phyloP scores from a whole-genome alignment of 1,140 invertebrate species.

The Zaprionus lachaisei region DNA sequence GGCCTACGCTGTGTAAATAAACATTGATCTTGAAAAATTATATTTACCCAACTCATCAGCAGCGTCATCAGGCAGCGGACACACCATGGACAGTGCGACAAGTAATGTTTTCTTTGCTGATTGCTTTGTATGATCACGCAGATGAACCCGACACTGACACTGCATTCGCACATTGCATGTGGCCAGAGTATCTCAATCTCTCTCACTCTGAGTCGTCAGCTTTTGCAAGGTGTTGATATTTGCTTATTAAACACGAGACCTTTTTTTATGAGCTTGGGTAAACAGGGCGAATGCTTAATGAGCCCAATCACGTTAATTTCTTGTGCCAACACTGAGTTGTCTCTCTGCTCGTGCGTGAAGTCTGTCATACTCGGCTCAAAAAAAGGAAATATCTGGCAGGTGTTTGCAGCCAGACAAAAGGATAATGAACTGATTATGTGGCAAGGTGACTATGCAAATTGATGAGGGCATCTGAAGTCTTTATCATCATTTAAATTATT shows the following conservation, averaged over 20 bases:
- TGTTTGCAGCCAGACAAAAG: slow-evolving; percentile 31
- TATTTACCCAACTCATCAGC: slow-evolving; percentile 79
- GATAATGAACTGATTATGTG: slow-evolving; percentile 36
- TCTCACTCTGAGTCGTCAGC: slow-evolving; percentile 6
- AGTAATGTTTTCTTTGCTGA: slow-evolving; percentile 77
- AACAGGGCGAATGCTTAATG: slow-evolving; percentile 70
- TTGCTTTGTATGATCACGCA: slow-evolving; percentile 68
- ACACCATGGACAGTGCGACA: slow-evolving; percentile 16
- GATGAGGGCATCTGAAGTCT: not conserved
- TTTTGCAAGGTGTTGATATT: slow-evolving; percentile 75
- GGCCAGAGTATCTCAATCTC: not conserved
- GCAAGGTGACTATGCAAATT: slow-evolving; percentile 14
- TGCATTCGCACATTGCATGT: slow-evolving; percentile 9
- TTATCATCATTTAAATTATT: not conserved
- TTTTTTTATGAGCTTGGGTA: slow-evolving; percentile 59
- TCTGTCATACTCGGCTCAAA: too few species aligned
- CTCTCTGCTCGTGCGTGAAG: slow-evolving; percentile 61
- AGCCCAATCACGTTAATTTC: slow-evolving; percentile 81
- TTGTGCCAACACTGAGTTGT: slow-evolving; percentile 56
- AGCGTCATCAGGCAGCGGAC: slow-evolving; percentile 53
- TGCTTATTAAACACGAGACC: slow-evolving; percentile 73
- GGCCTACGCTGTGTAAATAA: slow-evolving; percentile 72
- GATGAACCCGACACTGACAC: slow-evolving; percentile 28
- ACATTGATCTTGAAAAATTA: slow-evolving; percentile 82
- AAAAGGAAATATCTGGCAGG: slow-evolving; percentile 16